Evolutionary conservation across 2,113 vertebrate genomes (phyloP), one percentile per base, ranked within the genome.

Genomic region (Clupea harengus): DNA sequence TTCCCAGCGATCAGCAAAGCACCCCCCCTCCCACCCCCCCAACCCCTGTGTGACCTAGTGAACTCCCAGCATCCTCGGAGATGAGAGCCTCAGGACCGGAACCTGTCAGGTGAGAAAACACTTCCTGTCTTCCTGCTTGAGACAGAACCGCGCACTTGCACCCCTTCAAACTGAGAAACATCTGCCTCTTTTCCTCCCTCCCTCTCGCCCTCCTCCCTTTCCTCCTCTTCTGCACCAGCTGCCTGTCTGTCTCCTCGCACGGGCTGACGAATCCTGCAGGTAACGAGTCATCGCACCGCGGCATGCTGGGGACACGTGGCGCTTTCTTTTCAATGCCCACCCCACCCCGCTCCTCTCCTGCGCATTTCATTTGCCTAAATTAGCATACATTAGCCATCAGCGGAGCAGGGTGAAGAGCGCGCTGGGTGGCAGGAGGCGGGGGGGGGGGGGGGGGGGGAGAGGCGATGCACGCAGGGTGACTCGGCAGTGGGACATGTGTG

Each of bases 331-430:
- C 25, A 18, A 4, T 15, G 4, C 5, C 28, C 72, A 78, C 72
- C 13, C 25, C 72, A 15, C 85, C 91, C 17, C 45, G 89, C 86
- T 28, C 72, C 72, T 78, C 28, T 78, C 72, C 72, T 78, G 93
- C 88, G 91, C 94, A 94, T 94, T 92, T 95, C 91, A 93, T 94
- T 93, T 94, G 91, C 92, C 91, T 94, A 91, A 86, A 95, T 95
- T 95, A 90, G 91, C 94, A 95, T 93, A 92, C 88, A 93, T 95
- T 94, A 94, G 64, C 47, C 88, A 87, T 92, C 89, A 91, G 90
- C 87, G 87, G 89, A 90, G 83, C 90, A 88, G 81, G 82, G 67
- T 75, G 87, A 82, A 83, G 67, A 47, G 84, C 82, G 85, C 80
- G 2, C 39, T 60, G 88, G 54, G 83, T 46, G 84, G 57, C 84